phyloP scores from a whole-genome alignment of 2,888 invertebrate genomes.

The Plusia festucae region DNA sequence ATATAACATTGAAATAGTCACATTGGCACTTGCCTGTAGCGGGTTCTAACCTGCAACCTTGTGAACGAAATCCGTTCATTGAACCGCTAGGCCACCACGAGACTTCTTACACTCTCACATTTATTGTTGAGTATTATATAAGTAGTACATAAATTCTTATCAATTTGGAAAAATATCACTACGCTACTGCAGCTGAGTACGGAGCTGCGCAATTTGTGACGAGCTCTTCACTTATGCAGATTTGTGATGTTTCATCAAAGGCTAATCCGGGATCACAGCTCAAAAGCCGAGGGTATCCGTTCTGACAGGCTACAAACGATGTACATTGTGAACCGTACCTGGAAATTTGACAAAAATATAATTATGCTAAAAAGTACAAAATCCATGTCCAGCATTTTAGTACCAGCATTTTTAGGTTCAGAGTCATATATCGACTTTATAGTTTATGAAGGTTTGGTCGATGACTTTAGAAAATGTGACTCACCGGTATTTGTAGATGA shows the following conservation, averaged over 20 bases:
- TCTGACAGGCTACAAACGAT: slow-evolving; percentile 73
- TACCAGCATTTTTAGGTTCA: no score
- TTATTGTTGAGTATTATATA: no score
- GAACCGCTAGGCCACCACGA: no score
- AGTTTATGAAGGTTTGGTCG: background rate
- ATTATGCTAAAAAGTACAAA: no score
- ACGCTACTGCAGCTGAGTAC: background rate
- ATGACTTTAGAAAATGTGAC: background rate
- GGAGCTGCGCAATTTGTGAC: slow-evolving; percentile 42
- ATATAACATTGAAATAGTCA: no score
- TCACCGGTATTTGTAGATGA: slow-evolving; percentile 70
- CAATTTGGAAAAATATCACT: background rate
- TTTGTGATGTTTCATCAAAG: slow-evolving; percentile 68
- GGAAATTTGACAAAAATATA: slow-evolving; percentile 29
- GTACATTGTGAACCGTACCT: slow-evolving; percentile 72
- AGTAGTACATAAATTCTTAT: no score
- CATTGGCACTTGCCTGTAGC: no score
- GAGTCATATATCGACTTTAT: background rate
- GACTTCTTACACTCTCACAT: no score
- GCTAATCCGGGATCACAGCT: slow-evolving; percentile 73
- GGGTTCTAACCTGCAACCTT: no score
- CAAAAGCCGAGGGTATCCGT: slow-evolving; percentile 72
- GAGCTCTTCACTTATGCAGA: slow-evolving; percentile 64
- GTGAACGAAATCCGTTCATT: no score
- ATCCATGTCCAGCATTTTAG: no score